phyloP scores from a whole-genome alignment of 2,888 invertebrate species.

The Plebejus melissa region DNA sequence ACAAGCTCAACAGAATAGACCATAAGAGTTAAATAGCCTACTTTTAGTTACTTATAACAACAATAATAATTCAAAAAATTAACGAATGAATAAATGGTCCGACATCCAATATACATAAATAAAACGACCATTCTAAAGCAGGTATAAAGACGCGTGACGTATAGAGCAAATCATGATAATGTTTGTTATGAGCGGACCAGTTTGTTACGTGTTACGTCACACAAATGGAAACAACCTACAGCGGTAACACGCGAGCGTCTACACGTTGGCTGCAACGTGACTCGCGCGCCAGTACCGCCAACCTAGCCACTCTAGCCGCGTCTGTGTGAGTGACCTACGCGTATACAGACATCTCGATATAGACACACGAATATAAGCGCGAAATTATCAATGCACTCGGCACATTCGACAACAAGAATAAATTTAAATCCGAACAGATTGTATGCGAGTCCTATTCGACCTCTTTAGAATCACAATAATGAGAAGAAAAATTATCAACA shows the following conservation, averaged over 20 bases:
- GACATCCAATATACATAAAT: neutral
- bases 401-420: constrained; percentile 10
- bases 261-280: constrained; percentile 75
- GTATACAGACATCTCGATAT: neutral
- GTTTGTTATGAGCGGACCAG: constrained; percentile 33
- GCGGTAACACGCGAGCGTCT: constrained; percentile 50
- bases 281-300: constrained; percentile 51
- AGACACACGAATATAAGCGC: constrained; percentile 33
- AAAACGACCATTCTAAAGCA: neutral
- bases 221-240: constrained; percentile 40
- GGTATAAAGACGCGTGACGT: constrained; percentile 14
- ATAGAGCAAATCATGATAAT: constrained; percentile 20
- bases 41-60: neutral
- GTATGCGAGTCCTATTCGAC: neutral
- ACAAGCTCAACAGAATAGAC: neutral
- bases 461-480: neutral
- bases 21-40: neutral
- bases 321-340: constrained; percentile 44
- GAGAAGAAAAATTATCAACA: neutral
- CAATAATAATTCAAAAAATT: neutral
- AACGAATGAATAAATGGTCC: neutral
- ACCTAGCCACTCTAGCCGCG: constrained; percentile 46
- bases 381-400: constrained; percentile 27
- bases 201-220: constrained; percentile 39
- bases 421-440: neutral